phyloP scores from a whole-genome alignment of 2,888 invertebrate genomes.

The Rhingia rostrata region DNA sequence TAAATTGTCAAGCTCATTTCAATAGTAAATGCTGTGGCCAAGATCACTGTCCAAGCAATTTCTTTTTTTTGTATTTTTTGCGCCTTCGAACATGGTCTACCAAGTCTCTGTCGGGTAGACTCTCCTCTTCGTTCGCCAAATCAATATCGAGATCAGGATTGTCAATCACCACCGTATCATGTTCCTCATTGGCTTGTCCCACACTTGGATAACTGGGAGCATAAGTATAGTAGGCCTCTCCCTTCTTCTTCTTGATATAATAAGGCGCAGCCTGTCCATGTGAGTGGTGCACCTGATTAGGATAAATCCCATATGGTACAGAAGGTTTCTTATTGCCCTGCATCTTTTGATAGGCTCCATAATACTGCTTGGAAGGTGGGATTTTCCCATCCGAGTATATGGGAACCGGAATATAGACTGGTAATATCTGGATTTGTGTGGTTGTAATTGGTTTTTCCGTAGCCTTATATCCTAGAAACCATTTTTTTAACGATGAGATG shows the following conservation, averaged over 20 bases:
- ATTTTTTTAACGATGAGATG: conserved; percentile 1
- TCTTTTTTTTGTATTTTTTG: too few relatives aligned
- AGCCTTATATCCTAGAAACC: conserved; percentile 12
- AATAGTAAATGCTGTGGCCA: too few relatives aligned
- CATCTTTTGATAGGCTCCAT: conserved; percentile 26
- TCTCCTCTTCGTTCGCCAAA: too few relatives aligned
- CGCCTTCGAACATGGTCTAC: too few relatives aligned
- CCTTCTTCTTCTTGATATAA: background rate
- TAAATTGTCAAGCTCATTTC: too few relatives aligned
- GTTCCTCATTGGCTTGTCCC: background rate
- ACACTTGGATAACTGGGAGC: background rate
- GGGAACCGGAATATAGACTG: conserved; percentile 46
- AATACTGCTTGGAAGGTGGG: background rate
- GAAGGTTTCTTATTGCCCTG: background rate
- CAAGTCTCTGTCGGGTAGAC: too few relatives aligned
- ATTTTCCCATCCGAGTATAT: conserved; percentile 1
- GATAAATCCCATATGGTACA: conserved; percentile 12
- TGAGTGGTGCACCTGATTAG: background rate
- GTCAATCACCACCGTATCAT: conserved; percentile 38
- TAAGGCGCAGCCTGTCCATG: background rate
- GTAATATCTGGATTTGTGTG: conserved; percentile 30
- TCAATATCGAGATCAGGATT: conserved; percentile 3
- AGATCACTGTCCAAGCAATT: too few relatives aligned
- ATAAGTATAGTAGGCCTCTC: background rate
- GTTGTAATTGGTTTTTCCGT: background rate